phyloP scores from a whole-genome alignment of 2,113 vertebrate species.

The Mormoops blainvillei region DNA sequence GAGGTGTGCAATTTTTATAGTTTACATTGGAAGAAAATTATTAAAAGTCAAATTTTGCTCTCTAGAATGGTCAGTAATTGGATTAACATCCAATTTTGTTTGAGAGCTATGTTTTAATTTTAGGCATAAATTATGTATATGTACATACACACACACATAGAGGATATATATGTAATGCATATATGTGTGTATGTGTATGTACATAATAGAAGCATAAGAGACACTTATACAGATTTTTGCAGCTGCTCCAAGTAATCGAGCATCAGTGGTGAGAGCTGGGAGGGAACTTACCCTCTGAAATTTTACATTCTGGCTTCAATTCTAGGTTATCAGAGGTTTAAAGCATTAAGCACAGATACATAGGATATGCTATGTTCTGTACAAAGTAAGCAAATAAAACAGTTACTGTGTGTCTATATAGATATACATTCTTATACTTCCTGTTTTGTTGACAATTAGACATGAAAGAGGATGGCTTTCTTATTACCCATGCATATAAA shows the following conservation, averaged over 20 bases:
- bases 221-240: neutral
- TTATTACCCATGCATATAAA: neutral
- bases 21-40: constrained; percentile 4
- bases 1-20: neutral
- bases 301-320: constrained; percentile 32
- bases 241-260: neutral
- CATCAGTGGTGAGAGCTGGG: neutral
- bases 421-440: neutral
- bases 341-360: neutral
- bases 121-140: neutral
- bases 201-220: neutral
- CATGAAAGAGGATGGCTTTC: neutral
- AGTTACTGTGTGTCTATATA: neutral
- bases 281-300: neutral
- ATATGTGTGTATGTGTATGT: neutral
- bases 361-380: neutral
- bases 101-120: neutral
- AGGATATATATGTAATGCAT: neutral
- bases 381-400: neutral
- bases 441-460: neutral
- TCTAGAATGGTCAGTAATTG: neutral
- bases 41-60: neutral
- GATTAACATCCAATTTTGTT: neutral
- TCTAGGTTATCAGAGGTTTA: neutral
- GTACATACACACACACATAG: neutral